Percentiles rank a stretch among this genome's conserved stretches.
These are phyloP conservation scores for Xenopus borealis DNA, from an alignment of 2,113 vertebrate genomes.

Conservation along the genomic window DNA sequence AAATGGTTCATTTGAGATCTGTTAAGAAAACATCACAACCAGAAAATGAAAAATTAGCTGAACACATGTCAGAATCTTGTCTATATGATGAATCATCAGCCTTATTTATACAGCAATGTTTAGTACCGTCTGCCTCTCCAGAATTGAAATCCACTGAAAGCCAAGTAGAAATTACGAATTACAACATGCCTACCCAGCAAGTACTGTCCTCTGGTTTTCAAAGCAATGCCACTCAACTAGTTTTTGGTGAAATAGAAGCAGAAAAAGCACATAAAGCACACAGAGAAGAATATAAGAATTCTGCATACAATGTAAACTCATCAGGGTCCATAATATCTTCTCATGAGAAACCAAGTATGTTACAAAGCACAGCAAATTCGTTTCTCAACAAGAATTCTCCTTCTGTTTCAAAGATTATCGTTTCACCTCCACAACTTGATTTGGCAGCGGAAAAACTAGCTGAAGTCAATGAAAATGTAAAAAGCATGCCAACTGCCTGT, in stretches of 20 bases:
- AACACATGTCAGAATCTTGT: conserved; percentile 48
- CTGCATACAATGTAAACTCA: conserved; percentile 39
- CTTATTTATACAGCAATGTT: conserved; percentile 48
- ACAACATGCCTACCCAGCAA: conserved; percentile 61
- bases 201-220: conserved; percentile 53
- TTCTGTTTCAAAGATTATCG: conserved; percentile 79
- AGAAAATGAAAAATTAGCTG: conserved; percentile 48
- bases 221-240: conserved; percentile 27
- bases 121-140: conserved; percentile 64
- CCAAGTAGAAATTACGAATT: conserved; percentile 61
- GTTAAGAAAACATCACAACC: conserved; percentile 65
- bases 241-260: background rate
- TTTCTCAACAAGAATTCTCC: conserved; percentile 83
- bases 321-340: conserved; percentile 13
- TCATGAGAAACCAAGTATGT: conserved; percentile 51
- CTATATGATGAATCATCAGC: conserved; percentile 64
- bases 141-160: conserved; percentile 61
- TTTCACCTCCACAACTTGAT: conserved; percentile 69
- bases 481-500: conserved; percentile 51
- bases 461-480: conserved; percentile 54
- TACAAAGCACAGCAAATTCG: conserved; percentile 47
- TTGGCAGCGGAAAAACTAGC: conserved; percentile 59
- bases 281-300: conserved; percentile 21
- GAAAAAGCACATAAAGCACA: conserved; percentile 6
- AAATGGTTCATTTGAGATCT: conserved; percentile 85